Evolutionary conservation across 2,113 vertebrate species (phyloP), one percentile per base, ranked within the genome.

Genomic region (Myrmecobius fasciatus): DNA sequence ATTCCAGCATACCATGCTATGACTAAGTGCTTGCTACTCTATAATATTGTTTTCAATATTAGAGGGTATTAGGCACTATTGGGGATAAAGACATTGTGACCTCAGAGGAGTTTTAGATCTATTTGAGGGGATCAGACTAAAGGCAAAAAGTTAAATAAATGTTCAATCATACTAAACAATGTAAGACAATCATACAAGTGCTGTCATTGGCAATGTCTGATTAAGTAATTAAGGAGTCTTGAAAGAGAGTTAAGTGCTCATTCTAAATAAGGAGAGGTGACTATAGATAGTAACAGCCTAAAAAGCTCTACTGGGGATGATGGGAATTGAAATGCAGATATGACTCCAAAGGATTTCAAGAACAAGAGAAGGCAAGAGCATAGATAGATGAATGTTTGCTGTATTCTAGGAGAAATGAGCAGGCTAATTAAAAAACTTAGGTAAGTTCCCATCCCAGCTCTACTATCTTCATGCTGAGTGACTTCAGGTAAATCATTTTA

Each of bases 41-140:
- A n/a, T n/a, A n/a, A n/a, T n/a, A n/a, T n/a, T n/a, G n/a, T n/a
- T n/a, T n/a, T 2, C 2, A 12, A 93, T 46, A 91, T 24, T 8
- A 95, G 31, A 97, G 9, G n/a, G 56, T 97, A 11, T 53, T 95
- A 75, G 67, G 36, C 12, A 75, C 36, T n/a, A 8, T 14, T 75
- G 4, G 60, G 67, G 60, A n/a, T 75, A n/a, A 75, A n/a, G 6
- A n/a, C n/a, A 75, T n/a, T 4, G 2, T n/a, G 36, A 75, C 91
- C 31, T 93, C 91, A 90, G 11, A 95, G 60, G 54, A 95, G n/a
- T 9, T 93, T 95, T 91, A 56, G 89, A 47, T 92, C 88, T 89
- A 94, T 52, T 93, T 83, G 89, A 12, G 17, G 83, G 83, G 94
- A 93, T 31, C 60, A 96, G 28, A 92, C 52, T 89, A 91, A 31